Base-by-base conservation (phyloP, 2,888 invertebrate species). In the Ditula angustiorana region DNA sequence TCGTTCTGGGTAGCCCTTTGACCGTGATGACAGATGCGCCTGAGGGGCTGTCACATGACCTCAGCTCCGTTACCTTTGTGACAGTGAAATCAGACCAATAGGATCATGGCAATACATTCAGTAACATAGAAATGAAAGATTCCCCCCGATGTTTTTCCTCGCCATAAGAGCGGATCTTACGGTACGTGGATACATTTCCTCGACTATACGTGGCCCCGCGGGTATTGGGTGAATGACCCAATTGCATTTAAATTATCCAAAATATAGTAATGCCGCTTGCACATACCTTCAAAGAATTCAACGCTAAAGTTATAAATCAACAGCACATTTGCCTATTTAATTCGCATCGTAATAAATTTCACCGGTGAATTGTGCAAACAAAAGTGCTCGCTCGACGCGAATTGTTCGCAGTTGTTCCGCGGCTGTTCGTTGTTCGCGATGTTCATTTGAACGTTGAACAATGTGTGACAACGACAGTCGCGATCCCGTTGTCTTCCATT, bases 381-480 rank as follows among this genome's bases (percentile, higher is more conserved):
- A 59, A 64, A 47, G 46, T 52, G 26, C n/a, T n/a, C 33, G 30
- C 57, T 63, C n/a, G 35, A 56, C 30, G 44, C 24, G 57, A 44
- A 59, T 59, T 59, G 64, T 64, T 64, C 64, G 35, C 26, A 53
- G 64, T 59, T 64, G 63, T 33, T 44, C 44, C 19, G 49, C 13
- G 26, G 28, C 26, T 49, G 16, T 24, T 35, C 56, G 62, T 62
- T 62, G 56, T 56, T 61, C 46, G 53, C 49, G 37, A 56, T 58
- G 63, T 63, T 63, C 63, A 52, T 63, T 58, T 58, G 52, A 52
- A 58, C 58, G 11, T 5, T 13, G 58, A 64, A 64, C 64, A 64
- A 64, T 59, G 64, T 64, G 64, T 58, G 64, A 64, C 64, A 64
- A 59, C 53, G 64, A 53, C 64, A 64, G 64, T 63, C 57, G 64